Evolutionary conservation across 2,888 invertebrate genomes (phyloP).

Genomic region (Chironomus riparius): DNA sequence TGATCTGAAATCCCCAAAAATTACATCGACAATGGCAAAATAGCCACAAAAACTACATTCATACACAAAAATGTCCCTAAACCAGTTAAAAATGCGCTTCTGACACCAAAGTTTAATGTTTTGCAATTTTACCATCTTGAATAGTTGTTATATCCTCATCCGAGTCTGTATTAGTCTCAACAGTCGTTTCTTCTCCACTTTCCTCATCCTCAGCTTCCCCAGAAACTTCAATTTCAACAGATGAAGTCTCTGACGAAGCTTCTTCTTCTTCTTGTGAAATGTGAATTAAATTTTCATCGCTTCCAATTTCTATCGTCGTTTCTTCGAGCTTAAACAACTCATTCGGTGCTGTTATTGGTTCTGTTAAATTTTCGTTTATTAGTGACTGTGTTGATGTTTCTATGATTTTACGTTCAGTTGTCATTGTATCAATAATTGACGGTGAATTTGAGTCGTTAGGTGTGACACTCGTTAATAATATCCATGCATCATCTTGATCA

Average conservation of each 20-base stretch:
- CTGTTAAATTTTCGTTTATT: not conserved
- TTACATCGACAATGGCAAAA: too few relatives aligned
- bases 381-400: not conserved
- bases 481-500: slow-evolving; percentile 32
- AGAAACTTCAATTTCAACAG: not conserved
- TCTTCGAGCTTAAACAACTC: not conserved
- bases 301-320: not conserved
- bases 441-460: slow-evolving; percentile 29
- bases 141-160: not conserved
- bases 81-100: too few relatives aligned
- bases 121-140: slow-evolving; percentile 5
- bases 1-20: too few relatives aligned
- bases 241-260: not conserved
- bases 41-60: too few relatives aligned
- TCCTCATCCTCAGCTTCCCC: not conserved
- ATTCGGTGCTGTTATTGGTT: not conserved
- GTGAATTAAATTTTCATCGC: not conserved
- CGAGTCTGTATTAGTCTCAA: not conserved
- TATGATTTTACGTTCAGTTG: too few relatives aligned
- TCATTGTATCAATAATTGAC: not conserved
- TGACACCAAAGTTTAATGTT: not conserved
- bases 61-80: too few relatives aligned
- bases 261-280: not conserved
- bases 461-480: slow-evolving; percentile 36
- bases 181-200: not conserved